Evolutionary conservation across 2,888 invertebrate species (phyloP), one percentile per base, ranked within the genome.

Genomic region (Cylindroiulus punctatus): DNA sequence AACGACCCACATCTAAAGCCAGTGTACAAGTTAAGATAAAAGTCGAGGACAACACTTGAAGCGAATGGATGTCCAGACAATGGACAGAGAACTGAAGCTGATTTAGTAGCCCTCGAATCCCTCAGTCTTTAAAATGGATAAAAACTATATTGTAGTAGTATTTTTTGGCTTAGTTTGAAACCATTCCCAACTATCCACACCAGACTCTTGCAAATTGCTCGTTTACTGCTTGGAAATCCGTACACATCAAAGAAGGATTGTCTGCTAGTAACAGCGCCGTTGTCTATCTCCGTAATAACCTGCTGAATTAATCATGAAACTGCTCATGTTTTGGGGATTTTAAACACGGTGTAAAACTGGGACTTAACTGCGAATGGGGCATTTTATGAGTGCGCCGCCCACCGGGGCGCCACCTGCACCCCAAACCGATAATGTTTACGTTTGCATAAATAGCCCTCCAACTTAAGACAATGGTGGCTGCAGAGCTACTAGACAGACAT

Each of bases 291-390:
- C 57, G 22, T n/a, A 57, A 57, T 22, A 57, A 57, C 57, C 57
- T 57, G 22, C 57, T 57, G 57, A 57, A 57, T 57, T 57, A 57
- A 57, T 57, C 57, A 57, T 57, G 57, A 57, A 57, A 57, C 57
- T 36, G 57, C 7, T 57, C n/a, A 22, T 57, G 57, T 57, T 57
- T 57, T 57, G 17, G n/a, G 57, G 57, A 57, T 57, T 57, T 57
- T 19, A 57, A 22, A 57, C 57, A 57, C n/a, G 57, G 8, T 57
- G 57, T 57, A 57, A 57, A 57, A 57, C 57, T n/a, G 57, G 57
- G 57, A 57, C n/a, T 57, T 57, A n/a, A n/a, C 57, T 19, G 57
- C 57, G n/a, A 57, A 57, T n/a, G 57, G n/a, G 57, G 57, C 57
- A 57, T 57, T 57, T 57, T 57, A 57, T 57, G 57, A n/a, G n/a